Conservation (phyloP, 2,888 invertebrate species). For the Nebria brevicollis region DNA sequence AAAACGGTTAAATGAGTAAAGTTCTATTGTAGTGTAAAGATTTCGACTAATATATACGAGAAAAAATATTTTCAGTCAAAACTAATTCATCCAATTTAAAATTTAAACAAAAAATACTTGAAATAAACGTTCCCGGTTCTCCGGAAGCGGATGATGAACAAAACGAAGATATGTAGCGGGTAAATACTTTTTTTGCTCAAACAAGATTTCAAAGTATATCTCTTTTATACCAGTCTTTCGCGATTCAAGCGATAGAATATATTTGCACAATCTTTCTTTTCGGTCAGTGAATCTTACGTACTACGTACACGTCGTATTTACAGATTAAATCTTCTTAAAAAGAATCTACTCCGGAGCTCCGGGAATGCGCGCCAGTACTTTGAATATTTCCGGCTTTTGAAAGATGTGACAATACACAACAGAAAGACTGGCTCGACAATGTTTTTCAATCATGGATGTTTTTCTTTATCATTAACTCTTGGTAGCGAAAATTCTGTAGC, state of each 20-base stretch:
- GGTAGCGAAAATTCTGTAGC: neutral
- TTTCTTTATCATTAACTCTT: neutral
- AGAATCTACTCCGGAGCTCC: neutral
- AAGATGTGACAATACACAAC: too few relatives aligned
- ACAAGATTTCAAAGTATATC: neutral
- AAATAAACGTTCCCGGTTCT: neutral
- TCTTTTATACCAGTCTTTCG: neutral
- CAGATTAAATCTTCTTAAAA: conserved; percentile 1
- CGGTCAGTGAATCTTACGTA: neutral
- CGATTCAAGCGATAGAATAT: neutral
- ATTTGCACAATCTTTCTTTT: neutral
- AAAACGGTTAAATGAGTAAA: too few relatives aligned
- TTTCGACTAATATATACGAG: too few relatives aligned
- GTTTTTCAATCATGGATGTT: too few relatives aligned
- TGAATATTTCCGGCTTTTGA: neutral
- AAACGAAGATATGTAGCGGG: neutral
- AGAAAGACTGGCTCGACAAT: too few relatives aligned
- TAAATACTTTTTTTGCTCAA: neutral
- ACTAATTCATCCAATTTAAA: neutral
- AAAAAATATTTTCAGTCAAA: neutral
- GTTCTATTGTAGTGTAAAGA: too few relatives aligned
- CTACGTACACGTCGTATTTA: neutral
- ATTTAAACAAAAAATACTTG: neutral
- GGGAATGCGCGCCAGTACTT: neutral
- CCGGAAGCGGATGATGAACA: neutral